A percentile compares a stretch with the other conserved stretches of the same genome.
Evolutionary conservation across 2,888 invertebrate species (phyloP).

Genomic region (Drosophila diplacantha): DNA sequence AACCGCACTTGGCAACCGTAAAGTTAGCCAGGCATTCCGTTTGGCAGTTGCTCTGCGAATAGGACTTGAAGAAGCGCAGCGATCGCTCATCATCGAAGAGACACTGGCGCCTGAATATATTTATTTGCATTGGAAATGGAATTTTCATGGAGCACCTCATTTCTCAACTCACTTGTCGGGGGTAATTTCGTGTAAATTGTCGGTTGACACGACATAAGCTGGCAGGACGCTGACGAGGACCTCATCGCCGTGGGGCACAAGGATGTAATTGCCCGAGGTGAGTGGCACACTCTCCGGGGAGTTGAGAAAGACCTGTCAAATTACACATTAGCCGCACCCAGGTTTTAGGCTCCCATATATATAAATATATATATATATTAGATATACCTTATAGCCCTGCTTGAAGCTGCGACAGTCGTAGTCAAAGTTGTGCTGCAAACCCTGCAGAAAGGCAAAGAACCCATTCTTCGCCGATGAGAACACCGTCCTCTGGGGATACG

Average conservation of each 20-base stretch:
- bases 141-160: background rate
- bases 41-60: conserved; percentile 86
- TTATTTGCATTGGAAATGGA: background rate
- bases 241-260: conserved; percentile 78
- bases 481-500: conserved; percentile 84
- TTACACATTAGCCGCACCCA: conserved; percentile 1
- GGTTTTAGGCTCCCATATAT: conserved; percentile 4
- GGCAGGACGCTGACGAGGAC: conserved; percentile 84
- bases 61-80: conserved; percentile 82
- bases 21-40: conserved; percentile 85
- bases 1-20: conserved; percentile 82
- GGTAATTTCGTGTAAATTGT: conserved; percentile 81
- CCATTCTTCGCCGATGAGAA: conserved; percentile 83
- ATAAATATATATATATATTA: background rate
- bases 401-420: conserved; percentile 85
- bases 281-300: conserved; percentile 76
- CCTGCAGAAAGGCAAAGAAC: conserved; percentile 81
- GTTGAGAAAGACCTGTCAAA: conserved; percentile 71
- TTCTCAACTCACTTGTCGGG: conserved; percentile 76
- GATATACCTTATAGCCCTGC: conserved; percentile 83
- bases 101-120: conserved; percentile 80
- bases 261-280: conserved; percentile 75
- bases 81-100: conserved; percentile 83
- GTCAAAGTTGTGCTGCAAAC: conserved; percentile 82
- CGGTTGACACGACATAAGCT: conserved; percentile 85